A percentile compares a stretch with the other conserved stretches of the same genome.
Evolutionary conservation across 2,888 invertebrate genomes (phyloP).

Genomic region (Drosophila nr. medialis): DNA sequence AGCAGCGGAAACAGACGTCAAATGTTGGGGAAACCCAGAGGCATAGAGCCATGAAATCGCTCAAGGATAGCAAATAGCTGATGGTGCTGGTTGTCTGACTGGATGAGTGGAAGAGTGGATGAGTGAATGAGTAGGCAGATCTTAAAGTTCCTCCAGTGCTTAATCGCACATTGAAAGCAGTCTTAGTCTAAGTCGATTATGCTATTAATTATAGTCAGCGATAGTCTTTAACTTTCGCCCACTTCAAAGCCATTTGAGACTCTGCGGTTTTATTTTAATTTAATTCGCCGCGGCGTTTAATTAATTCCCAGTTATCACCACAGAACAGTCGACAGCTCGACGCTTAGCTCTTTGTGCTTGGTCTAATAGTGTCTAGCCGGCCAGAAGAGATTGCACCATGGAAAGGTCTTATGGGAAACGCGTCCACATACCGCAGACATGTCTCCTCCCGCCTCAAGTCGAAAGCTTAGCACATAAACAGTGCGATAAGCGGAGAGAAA

Average conservation of each 20-base stretch:
- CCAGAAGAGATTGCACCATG: constrained; percentile 43
- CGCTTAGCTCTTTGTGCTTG: constrained; percentile 47
- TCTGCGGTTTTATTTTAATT: constrained; percentile 62
- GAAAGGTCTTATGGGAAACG: constrained; percentile 60
- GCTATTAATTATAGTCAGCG: constrained; percentile 43
- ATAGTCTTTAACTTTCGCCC: constrained; percentile 21
- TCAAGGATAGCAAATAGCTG: neutral
- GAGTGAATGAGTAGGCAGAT: constrained; percentile 5
- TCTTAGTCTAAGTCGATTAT: constrained; percentile 17
- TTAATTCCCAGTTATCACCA: constrained; percentile 83
- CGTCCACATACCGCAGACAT: constrained; percentile 73
- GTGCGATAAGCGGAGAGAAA: constrained; percentile 39
- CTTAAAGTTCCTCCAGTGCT: constrained; percentile 24
- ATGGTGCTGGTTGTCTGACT: neutral
- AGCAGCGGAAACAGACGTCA: constrained; percentile 47
- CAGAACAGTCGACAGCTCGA: constrained; percentile 59
- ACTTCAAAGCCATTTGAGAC: constrained; percentile 32
- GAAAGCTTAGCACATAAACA: constrained; percentile 57
- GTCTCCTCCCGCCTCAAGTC: constrained; percentile 17
- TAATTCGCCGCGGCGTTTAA: constrained; percentile 75
- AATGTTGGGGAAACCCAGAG: constrained; percentile 23
- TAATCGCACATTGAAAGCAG: neutral
- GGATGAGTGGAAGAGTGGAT: neutral
- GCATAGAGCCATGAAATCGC: constrained; percentile 40
- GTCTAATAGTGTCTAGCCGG: constrained; percentile 68